Evolutionary conservation across 2,888 invertebrate species (phyloP).

Genomic region (Trissoscelio sp.): DNA sequence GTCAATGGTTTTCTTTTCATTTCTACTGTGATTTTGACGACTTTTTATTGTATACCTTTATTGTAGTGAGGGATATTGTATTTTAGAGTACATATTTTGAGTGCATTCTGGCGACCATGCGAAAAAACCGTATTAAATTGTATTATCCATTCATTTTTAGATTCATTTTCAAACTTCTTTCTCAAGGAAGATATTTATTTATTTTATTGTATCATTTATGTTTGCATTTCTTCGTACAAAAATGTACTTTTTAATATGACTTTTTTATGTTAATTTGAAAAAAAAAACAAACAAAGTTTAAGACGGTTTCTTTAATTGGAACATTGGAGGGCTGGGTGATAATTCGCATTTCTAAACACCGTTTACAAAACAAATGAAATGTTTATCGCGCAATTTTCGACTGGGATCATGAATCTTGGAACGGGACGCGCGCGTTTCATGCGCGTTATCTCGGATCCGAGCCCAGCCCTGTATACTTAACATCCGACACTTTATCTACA

Average conservation of each 20-base stretch:
- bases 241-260: no score
- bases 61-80: conserved; percentile 30
- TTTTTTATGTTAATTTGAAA: no score
- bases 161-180: no score
- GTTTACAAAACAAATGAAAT: conserved; percentile 13
- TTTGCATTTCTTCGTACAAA: no score
- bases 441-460: conserved; percentile 16
- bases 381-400: conserved; percentile 33
- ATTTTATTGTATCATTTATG: no score
- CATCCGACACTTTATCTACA: conserved; percentile 43
- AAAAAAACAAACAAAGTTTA: neutral
- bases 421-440: conserved; percentile 17
- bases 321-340: conserved; percentile 28
- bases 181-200: no score
- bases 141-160: no score
- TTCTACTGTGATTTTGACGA: conserved; percentile 57
- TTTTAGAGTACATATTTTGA: conserved; percentile 31
- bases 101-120: neutral
- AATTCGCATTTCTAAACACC: conserved; percentile 1
- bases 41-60: conserved; percentile 36
- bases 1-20: conserved; percentile 32
- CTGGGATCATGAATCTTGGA: conserved; percentile 32
- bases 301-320: conserved; percentile 25
- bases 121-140: conserved; percentile 8
- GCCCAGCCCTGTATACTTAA: conserved; percentile 36